Base-by-base conservation (phyloP, 2,113 vertebrate genomes). In the Gymnarchus niloticus region DNA sequence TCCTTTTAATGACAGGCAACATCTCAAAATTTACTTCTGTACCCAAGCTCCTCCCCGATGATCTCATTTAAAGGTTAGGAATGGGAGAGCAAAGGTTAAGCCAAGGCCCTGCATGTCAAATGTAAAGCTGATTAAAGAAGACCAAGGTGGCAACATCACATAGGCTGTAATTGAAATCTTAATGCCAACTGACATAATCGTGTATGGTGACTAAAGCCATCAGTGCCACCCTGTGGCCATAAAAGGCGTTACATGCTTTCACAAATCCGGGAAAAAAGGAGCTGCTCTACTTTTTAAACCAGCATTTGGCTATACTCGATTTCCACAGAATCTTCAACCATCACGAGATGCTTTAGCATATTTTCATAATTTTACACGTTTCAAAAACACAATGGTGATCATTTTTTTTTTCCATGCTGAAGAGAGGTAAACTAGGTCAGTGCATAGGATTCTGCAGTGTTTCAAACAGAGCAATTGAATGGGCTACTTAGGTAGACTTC, bases 181-280 rank as follows among this genome's bases (percentile, higher is more conserved):
- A 52, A 8, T 49, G 41, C 2, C n/a, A 2, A 86, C 83, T 83
- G n/a, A 87, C 25, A 69, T 19, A 1, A 65, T 85, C 0, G 12
- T 28, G 3, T 44, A 6, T 10, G 52, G 49, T 25, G 28, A 44
- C 10, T 81, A 88, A 91, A 87, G 33, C 61, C 81, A 46, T 85
- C 83, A 91, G 88, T 91, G 28, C 93, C 94, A 95, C 90, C 94
- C 92, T 89, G 92, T 93, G 94, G 93, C 85, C 23, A 85, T 33
- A 37, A 41, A 23, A 25, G 5, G 57, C 78, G 25, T 86, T 9
- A 65, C 81, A 87, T n/a, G 19, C 14, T 52, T 19, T 37, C n/a
- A 81, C 80, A 28, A 12, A 33, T 6, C 12, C n/a, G n/a, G 23
- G 41, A 46, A 78, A 48, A 8, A 8, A 19, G 28, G 5, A 28